Conservation (phyloP, 2,888 invertebrate species). For the Drosophila seclusa region DNA sequence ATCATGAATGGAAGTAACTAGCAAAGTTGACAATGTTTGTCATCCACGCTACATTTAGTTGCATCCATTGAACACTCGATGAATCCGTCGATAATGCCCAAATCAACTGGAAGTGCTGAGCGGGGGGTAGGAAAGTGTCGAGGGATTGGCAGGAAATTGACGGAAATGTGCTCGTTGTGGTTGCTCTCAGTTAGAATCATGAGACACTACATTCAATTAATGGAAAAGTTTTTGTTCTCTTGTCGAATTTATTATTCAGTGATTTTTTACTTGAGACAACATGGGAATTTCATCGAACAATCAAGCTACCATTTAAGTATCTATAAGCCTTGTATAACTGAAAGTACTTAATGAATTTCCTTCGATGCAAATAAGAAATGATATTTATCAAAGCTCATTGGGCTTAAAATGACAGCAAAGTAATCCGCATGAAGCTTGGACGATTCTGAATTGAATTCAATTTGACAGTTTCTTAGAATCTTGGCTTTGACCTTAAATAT, state of each 20-base stretch:
- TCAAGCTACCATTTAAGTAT: not conserved
- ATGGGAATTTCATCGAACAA: not conserved
- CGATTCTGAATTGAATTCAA: not conserved
- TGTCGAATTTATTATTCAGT: not conserved
- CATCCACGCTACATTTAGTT: conserved; percentile 63
- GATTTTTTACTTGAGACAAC: not conserved
- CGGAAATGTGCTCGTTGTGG: conserved; percentile 54
- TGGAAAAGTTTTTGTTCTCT: not conserved
- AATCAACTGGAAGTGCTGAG: conserved; percentile 23
- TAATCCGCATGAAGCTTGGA: not conserved
- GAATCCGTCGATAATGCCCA: conserved; percentile 23
- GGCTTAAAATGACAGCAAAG: not conserved
- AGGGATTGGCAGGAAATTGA: conserved; percentile 45
- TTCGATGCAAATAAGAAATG: not conserved
- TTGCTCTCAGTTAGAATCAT: conserved; percentile 27
- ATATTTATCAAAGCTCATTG: not conserved
- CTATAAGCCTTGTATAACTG: not conserved
- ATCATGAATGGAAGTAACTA: conserved; percentile 29
- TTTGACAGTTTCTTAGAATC: not conserved
- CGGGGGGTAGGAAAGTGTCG: not conserved
- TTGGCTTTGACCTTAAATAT: not conserved
- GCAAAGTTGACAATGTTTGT: conserved; percentile 61
- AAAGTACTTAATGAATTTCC: not conserved
- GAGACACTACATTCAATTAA: conserved; percentile 21
- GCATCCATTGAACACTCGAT: conserved; percentile 17